A percentile compares a stretch with the other conserved stretches of the same genome.
These are phyloP conservation scores for Resseliella maxima DNA, from an alignment of 2,888 invertebrate genomes.

Conservation along the genomic window DNA sequence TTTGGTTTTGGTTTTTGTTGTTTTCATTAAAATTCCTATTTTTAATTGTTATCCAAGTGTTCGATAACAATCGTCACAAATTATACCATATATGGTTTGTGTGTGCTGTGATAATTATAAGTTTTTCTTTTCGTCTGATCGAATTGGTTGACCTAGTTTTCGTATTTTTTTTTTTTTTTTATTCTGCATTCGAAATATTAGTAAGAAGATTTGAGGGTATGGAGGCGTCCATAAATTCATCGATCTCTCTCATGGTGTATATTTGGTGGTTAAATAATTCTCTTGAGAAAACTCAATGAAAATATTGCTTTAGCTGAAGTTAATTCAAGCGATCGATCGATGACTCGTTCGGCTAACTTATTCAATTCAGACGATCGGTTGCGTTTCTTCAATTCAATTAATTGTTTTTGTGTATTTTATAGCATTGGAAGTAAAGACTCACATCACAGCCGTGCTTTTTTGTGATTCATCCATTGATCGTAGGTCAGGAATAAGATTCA, in stretches of 20 bases:
- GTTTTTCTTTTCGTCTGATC: neutral
- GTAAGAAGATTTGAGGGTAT: neutral
- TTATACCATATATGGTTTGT: neutral
- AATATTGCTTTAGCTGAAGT: neutral
- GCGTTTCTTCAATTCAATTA: neutral
- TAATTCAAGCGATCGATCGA: too few relatives aligned
- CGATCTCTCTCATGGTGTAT: neutral
- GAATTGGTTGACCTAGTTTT: neutral
- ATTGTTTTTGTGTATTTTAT: neutral
- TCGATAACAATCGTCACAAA: slow-evolving; percentile 10
- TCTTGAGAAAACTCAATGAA: slow-evolving; percentile 16
- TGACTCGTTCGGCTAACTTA: neutral
- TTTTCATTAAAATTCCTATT: neutral
- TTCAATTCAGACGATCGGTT: neutral
- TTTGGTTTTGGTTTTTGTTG: neutral
- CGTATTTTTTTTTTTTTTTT: neutral
- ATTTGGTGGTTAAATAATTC: neutral
- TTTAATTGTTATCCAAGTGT: slow-evolving; percentile 41
- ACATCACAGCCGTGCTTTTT: neutral
- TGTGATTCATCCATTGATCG: slow-evolving; percentile 28
- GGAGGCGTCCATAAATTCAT: slow-evolving; percentile 34
- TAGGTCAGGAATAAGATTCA: slow-evolving; percentile 14
- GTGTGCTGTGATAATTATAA: neutral
- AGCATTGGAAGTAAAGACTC: neutral
- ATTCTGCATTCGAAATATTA: neutral